Base-by-base conservation (phyloP, 2,797 vertebrate species). In the Phyllotis vaccarum region DNA sequence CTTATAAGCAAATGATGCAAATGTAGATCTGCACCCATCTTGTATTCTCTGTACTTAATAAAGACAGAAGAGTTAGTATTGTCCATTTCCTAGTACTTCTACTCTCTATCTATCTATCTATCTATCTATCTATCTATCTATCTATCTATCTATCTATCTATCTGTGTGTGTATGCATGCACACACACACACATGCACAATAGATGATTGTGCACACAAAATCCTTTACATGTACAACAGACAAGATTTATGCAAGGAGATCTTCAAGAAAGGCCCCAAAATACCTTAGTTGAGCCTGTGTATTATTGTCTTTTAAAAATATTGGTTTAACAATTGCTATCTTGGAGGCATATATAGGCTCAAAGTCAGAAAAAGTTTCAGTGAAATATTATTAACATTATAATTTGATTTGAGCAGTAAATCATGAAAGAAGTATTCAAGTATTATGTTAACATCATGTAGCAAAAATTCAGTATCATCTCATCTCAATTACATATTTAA, bases 381-480 rank as follows among this genome's bases (percentile, higher is more conserved):
- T 60, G 0, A 76, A 86, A 89, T 90, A 78, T 9, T 68, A n/a
- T 24, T 21, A 92, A 80, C 89, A 87, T 37, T 52, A 43, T 19
- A 92, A 64, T 92, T 97, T 29, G 89, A 13, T 66, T 82, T 88
- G 31, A 9, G 27, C 14, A 5, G 17, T 76, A 76, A 81, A 56
- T 64, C 7, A 31, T 76, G 2, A 34, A 83, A 54, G 10, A 81
- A 80, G 1, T 40, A 70, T 52, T 86, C 7, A 91, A 54, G 31
- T 95, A 91, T 64, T 58, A 29, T 62, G 54, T 90, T 64, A 19
- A 75, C 43, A 27, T 79, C 34, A 76, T 56, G 3, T 76, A 37
- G 5, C 64, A 29, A 93, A 93, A 95, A 85, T 74, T 88, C 46
- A 95, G 19, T 29, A 87, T 49, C n/a, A 70, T 80, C 40, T 49